Evolutionary conservation across 2,888 invertebrate genomes (phyloP).

Genomic region (Trissolcus brochymenae): DNA sequence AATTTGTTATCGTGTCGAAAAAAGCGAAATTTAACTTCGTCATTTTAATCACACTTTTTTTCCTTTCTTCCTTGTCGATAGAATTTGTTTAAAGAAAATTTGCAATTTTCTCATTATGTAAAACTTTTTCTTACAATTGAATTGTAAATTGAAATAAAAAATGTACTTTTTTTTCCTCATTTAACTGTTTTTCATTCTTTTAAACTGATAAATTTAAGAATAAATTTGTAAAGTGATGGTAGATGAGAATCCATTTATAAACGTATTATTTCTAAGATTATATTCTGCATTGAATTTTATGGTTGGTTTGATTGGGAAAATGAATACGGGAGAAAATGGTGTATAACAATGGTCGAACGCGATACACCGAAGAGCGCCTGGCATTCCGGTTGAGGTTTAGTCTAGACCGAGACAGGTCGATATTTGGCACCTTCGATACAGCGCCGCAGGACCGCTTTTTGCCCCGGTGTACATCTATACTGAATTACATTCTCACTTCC

Average conservation of each 20-base stretch:
- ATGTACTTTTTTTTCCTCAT: no score
- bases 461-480: slow-evolving; percentile 8
- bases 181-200: no score
- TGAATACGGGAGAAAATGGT: slow-evolving; percentile 27
- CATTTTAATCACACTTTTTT: no score
- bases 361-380: slow-evolving; percentile 39
- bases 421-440: slow-evolving; percentile 66
- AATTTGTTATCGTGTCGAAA: slow-evolving; percentile 20
- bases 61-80: no score
- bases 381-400: slow-evolving; percentile 62
- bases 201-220: no score
- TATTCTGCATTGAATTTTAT: slow-evolving; percentile 20
- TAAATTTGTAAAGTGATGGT: not conserved
- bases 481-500: slow-evolving; percentile 41
- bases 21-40: no score
- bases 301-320: slow-evolving; percentile 46
- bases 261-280: slow-evolving; percentile 8
- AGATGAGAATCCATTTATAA: not conserved
- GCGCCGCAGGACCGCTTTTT: slow-evolving; percentile 48
- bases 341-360: slow-evolving; percentile 33
- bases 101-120: not conserved
- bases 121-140: no score
- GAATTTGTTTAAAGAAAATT: not conserved
- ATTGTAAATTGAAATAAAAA: no score
- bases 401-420: slow-evolving; percentile 72